These are phyloP conservation scores for Trematocara unimaculatum DNA, from an alignment of 2,113 vertebrate species.

Conservation along the genomic window DNA sequence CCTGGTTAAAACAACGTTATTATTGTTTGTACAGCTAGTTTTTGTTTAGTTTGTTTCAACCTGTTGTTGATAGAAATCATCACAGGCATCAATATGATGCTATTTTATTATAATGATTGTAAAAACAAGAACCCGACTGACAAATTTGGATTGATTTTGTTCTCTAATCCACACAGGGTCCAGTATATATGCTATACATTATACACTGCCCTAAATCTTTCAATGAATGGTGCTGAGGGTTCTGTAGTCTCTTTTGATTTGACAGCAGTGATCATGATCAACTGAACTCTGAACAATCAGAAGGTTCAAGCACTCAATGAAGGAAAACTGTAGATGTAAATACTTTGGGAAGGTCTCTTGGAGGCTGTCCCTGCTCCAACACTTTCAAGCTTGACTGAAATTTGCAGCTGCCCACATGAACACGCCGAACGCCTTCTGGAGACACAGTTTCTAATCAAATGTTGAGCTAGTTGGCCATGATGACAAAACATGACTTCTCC, in stretches of 20 bases:
- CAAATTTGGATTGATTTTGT: background rate
- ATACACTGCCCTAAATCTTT: background rate
- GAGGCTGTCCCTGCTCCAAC: background rate
- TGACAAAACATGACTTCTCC: background rate
- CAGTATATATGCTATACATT: background rate
- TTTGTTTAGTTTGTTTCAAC: background rate
- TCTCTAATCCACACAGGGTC: background rate
- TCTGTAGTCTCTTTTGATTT: background rate
- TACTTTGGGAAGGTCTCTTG: background rate
- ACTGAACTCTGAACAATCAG: background rate
- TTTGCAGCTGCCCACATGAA: background rate
- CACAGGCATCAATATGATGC: background rate
- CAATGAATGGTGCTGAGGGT: background rate
- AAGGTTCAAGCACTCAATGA: background rate
- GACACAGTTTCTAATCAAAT: background rate
- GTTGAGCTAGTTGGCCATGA: background rate
- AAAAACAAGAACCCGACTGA: background rate
- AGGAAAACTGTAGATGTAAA: background rate
- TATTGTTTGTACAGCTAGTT: background rate
- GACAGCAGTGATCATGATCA: background rate
- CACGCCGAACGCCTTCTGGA: background rate
- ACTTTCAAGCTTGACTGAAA: background rate
- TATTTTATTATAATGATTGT: background rate
- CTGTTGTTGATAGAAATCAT: background rate
- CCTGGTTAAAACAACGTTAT: background rate